Base-by-base conservation (phyloP, 23 tunicate genomes). In the Ascidia mentula region DNA sequence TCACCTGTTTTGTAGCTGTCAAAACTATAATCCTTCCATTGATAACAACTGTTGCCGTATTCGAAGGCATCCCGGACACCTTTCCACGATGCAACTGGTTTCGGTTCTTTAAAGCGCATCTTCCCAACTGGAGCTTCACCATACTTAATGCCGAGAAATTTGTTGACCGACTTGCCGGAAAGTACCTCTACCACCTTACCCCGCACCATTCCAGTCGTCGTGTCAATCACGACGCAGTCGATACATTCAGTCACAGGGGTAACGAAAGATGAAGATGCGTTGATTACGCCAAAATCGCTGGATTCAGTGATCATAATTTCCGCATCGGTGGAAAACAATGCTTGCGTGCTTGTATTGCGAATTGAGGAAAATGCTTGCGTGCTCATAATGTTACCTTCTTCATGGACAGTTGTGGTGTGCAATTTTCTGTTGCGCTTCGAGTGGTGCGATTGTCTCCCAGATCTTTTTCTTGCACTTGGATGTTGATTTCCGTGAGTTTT, bases 121-220 rank as follows among this genome's bases (percentile, higher is more conserved):
- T 76, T 59, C 24, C 90, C 90, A 24, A 32, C 45, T 33, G 98
- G 89, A 8, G 90, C 46, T 38, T 94, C 71, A 0, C 82, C 98
- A 61, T 80, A 94, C 28, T 79, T 79, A 35, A 94, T 89, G 18
- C 98, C 98, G 15, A 89, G 86, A 80, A 75, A 94, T 18, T 46
- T 31, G 6, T 82, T 82, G 2, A 92, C 79, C 60, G 78, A 74
- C 37, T 42, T 74, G 1, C 72, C 77, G 0, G 86, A 36, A 22
- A 79, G 34, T 35, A 88, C 61, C 37, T 84, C 84, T 24, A 31
- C 34, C 6, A 89, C 61, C 37, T 46, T 37, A 38, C 95, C 95
- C 13, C 72, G 37, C 36, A 80, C 45, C 60, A 60, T 79, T 20
- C 95, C 95, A 59, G 53, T 9, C 13, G 26, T 36, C 24, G 79